Evolutionary conservation across 2,797 vertebrate genomes (phyloP).

Genomic region (Lacerta viridis): DNA sequence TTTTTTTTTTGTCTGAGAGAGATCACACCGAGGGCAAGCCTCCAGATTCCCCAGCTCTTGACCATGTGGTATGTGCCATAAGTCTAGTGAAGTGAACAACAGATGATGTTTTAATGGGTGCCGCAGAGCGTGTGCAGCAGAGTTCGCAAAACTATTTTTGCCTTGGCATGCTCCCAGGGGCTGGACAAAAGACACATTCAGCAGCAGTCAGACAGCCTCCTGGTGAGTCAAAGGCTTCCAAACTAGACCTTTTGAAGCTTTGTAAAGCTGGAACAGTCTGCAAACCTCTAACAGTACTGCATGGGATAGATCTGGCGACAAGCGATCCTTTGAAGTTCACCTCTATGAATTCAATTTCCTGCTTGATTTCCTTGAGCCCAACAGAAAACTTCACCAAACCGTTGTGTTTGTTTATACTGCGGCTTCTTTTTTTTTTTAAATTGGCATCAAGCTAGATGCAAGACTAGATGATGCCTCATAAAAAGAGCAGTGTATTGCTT

Average conservation of each 20-base stretch:
- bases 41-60: constrained; percentile 70
- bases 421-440: constrained; percentile 40
- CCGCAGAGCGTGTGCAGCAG: constrained; percentile 45
- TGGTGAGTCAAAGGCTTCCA: constrained; percentile 60
- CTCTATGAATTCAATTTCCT: constrained; percentile 34
- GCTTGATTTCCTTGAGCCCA: neutral
- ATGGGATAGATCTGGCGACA: constrained; percentile 57
- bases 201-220: constrained; percentile 41
- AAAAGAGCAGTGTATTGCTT: constrained; percentile 60
- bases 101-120: constrained; percentile 16
- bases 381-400: constrained; percentile 38
- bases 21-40: constrained; percentile 70
- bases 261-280: neutral
- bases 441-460: constrained; percentile 62
- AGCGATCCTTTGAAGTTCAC: constrained; percentile 67
- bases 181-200: constrained; percentile 73
- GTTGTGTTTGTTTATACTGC: constrained; percentile 35
- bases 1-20: constrained; percentile 73
- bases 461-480: constrained; percentile 51
- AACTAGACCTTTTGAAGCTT: constrained; percentile 31
- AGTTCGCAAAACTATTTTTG: constrained; percentile 16
- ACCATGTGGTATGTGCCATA: constrained; percentile 51
- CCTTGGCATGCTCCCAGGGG: constrained; percentile 61
- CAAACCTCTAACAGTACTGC: constrained; percentile 3
- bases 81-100: constrained; percentile 19